These are phyloP conservation scores for Crossocerus cetratus DNA, from an alignment of 2,888 invertebrate species.

Conservation along the genomic window DNA sequence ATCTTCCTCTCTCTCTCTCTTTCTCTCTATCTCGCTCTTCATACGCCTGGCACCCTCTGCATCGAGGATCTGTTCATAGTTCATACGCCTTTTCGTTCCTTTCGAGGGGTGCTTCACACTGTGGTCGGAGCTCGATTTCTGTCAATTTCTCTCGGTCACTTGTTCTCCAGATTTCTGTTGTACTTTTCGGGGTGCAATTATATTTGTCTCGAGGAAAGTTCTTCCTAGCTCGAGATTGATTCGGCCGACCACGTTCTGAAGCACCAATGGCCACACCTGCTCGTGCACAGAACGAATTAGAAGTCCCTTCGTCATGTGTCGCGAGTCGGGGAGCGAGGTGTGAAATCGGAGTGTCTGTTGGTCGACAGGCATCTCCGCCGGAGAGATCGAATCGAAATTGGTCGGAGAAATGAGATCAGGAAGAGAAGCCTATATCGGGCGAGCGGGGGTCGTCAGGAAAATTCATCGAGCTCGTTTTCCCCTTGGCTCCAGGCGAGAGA, in stretches of 20 bases:
- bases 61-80: constrained; percentile 44
- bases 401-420: background rate
- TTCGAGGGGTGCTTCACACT: constrained; percentile 48
- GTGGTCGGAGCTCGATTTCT: constrained; percentile 34
- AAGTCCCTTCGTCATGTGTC: constrained; percentile 28
- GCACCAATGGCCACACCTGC: constrained; percentile 42
- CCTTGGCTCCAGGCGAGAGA: background rate
- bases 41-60: constrained; percentile 43
- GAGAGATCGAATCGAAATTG: background rate
- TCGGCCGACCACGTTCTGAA: constrained; percentile 41
- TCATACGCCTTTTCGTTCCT: constrained; percentile 42
- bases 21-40: constrained; percentile 17
- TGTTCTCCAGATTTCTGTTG: background rate
- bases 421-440: background rate
- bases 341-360: constrained; percentile 18
- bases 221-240: too few species aligned
- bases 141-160: background rate
- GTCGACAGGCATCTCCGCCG: background rate
- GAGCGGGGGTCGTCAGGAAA: background rate
- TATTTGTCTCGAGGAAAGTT: too few species aligned
- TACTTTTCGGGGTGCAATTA: too few species aligned
- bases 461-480: background rate
- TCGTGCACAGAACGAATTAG: constrained; percentile 47
- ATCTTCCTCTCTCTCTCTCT: constrained; percentile 30
- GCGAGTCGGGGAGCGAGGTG: constrained; percentile 50